Conservation (phyloP, 2,888 invertebrate species). For the Molanna angustata region DNA sequence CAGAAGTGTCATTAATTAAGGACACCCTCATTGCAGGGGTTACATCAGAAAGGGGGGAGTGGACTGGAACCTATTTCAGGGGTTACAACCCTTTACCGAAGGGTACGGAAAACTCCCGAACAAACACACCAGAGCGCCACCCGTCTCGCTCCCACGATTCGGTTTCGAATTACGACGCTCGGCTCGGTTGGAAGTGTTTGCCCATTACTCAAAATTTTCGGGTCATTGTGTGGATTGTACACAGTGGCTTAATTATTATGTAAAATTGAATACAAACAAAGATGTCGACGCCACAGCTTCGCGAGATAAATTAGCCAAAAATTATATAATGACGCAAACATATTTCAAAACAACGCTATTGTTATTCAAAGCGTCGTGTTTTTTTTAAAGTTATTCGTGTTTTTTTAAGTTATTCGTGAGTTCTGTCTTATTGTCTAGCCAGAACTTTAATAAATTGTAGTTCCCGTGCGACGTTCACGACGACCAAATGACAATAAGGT, state of each 20-base stretch:
- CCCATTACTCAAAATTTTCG: conserved; percentile 8
- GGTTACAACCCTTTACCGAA: conserved; percentile 8
- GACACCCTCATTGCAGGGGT: conserved; percentile 1
- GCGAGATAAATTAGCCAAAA: conserved; percentile 8
- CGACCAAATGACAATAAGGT: too few relatives aligned
- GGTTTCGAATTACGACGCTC: too few relatives aligned
- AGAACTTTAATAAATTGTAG: too few relatives aligned
- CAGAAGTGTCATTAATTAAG: conserved; percentile 22
- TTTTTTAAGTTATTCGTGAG: too few relatives aligned
- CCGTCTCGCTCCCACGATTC: too few relatives aligned
- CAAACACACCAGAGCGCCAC: too few relatives aligned
- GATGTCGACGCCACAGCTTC: conserved; percentile 6
- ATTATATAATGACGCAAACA: conserved; percentile 5
- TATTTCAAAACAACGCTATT: too few relatives aligned
- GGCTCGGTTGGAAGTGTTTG: too few relatives aligned
- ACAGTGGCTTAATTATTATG: conserved; percentile 17
- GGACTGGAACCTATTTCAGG: not conserved
- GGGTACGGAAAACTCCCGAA: not conserved
- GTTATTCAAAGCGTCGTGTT: too few relatives aligned
- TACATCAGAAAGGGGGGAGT: conserved; percentile 1
- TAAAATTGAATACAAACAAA: conserved; percentile 18
- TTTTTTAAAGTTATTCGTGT: too few relatives aligned
- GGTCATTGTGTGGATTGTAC: conserved; percentile 7
- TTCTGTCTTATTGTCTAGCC: too few relatives aligned
- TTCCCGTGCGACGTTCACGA: too few relatives aligned